Base-by-base conservation (phyloP, 2,113 vertebrate genomes). In the Sylvilagus bachmani region DNA sequence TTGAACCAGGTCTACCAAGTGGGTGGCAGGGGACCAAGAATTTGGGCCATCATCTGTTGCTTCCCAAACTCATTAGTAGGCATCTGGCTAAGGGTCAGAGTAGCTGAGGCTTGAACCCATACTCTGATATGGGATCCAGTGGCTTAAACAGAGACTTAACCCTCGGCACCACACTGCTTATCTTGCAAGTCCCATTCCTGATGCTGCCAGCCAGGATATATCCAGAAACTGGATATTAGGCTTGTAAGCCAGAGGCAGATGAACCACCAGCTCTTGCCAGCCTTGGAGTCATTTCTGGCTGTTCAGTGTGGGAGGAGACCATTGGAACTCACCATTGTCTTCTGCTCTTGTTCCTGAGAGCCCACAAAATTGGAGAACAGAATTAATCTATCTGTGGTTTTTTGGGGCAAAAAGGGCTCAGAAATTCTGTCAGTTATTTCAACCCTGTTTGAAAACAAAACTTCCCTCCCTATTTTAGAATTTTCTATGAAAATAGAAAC, bases 231-330 rank as follows among this genome's bases (percentile, higher is more conserved):
- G 67, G 38, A 1, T 31, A 19, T 88, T 81, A 16, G 8, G 8
- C 5, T 55, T 19, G 6, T 27, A 55, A 55, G 88, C 92, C 90
- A 64, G 49, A 95, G 85, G 77, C 95, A 51, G 73, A 29, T 77
- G 80, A 36, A 77, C 71, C 58, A 5, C 38, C 71, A 88, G 67
- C 53, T 83, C 69, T 91, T 89, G 70, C 86, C 74, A 62, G 66
- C 79, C 33, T 86, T 92, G 85, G 55, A 69, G 44, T 90, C 7
- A 5, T 58, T 90, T 89, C 79, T 31, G 94, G 89, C 94, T 79
- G 11, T 67, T 96, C 31, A 19, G 3, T 29, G 22, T 21, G 62
- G 83, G 53, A 86, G 21, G 83, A n/a, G n/a, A 94, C 78, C 36
- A 0, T 1, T 80, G 83, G 86, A 91, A 91, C 6, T 73, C 79